These are phyloP conservation scores for Pogonomyrmex barbatus DNA, from an alignment of 1,140 invertebrate genomes.

Conservation along the genomic window DNA sequence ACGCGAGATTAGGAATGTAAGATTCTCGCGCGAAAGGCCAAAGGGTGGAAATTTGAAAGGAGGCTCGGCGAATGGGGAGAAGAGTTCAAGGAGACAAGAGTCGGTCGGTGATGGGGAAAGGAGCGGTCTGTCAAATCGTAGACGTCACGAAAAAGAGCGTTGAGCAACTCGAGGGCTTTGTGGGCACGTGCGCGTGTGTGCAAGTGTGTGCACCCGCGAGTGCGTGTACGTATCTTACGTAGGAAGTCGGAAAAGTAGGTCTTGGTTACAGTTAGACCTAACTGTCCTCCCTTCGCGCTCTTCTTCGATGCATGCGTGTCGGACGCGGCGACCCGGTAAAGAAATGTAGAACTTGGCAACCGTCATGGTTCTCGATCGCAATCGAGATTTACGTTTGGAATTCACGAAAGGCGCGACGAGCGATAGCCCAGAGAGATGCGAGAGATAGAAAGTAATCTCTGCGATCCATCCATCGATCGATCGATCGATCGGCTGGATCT, in stretches of 20 bases:
- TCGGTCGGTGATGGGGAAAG: conserved; percentile 27
- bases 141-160: conserved; percentile 16
- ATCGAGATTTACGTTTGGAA: conserved; percentile 9
- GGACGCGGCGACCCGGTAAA: background rate
- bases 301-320: conserved; percentile 53
- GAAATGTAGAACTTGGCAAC: conserved; percentile 3
- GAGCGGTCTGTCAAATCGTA: conserved; percentile 15
- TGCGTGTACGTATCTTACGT: background rate
- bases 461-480: background rate
- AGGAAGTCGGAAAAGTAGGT: conserved; percentile 80
- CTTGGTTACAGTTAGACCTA: conserved; percentile 85
- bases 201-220: background rate
- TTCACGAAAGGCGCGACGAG: conserved; percentile 8
- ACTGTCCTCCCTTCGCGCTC: conserved; percentile 76
- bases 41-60: conserved; percentile 65
- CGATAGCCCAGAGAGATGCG: conserved; percentile 6
- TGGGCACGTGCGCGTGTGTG: background rate
- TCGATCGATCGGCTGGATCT: background rate
- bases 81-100: conserved; percentile 67
- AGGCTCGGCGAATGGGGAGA: conserved; percentile 59
- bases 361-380: background rate
- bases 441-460: background rate
- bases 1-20: background rate
- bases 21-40: conserved; percentile 36
- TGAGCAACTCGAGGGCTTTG: conserved; percentile 47